Percentiles rank a stretch among this genome's conserved stretches.
phyloP scores from a whole-genome alignment of 1,140 invertebrate species.

The Trichonephila clavipes region DNA sequence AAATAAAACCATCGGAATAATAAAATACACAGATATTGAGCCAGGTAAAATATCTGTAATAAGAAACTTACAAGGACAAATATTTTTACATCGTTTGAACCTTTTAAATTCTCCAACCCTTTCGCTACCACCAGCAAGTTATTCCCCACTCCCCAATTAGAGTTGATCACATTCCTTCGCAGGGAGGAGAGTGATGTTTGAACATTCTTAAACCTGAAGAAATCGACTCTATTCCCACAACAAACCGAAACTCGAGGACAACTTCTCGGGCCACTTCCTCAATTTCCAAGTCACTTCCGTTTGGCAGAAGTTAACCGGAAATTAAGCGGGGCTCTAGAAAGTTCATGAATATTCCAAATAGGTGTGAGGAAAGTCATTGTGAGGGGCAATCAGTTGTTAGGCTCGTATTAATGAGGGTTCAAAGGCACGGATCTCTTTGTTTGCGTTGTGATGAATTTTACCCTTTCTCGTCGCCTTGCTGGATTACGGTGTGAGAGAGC shows the following conservation, averaged over 20 bases:
- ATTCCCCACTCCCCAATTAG: not conserved
- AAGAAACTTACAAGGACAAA: too few species aligned
- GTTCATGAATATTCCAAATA: conserved; percentile 59
- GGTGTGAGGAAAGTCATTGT: conserved; percentile 1
- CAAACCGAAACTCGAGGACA: conserved; percentile 53
- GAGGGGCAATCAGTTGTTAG: conserved; percentile 50
- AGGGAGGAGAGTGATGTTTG: conserved; percentile 6
- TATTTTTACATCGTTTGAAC: too few species aligned
- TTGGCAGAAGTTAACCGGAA: conserved; percentile 51
- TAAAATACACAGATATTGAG: too few species aligned
- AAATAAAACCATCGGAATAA: too few species aligned
- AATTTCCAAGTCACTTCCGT: conserved; percentile 64
- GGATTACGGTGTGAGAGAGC: not conserved
- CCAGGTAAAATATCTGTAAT: too few species aligned
- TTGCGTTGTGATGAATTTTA: conserved; percentile 28
- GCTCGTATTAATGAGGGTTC: conserved; percentile 36
- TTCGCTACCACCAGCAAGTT: not conserved
- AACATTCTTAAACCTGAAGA: conserved; percentile 27
- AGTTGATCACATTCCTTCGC: not conserved
- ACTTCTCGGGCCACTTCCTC: conserved; percentile 49
- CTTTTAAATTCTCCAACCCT: too few species aligned
- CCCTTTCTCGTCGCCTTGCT: not conserved
- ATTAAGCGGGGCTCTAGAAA: conserved; percentile 38
- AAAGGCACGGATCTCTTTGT: not conserved
- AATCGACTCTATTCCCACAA: too few species aligned